Base-by-base conservation (phyloP, 1,140 invertebrate species). In the Saccostrea glomerata region DNA sequence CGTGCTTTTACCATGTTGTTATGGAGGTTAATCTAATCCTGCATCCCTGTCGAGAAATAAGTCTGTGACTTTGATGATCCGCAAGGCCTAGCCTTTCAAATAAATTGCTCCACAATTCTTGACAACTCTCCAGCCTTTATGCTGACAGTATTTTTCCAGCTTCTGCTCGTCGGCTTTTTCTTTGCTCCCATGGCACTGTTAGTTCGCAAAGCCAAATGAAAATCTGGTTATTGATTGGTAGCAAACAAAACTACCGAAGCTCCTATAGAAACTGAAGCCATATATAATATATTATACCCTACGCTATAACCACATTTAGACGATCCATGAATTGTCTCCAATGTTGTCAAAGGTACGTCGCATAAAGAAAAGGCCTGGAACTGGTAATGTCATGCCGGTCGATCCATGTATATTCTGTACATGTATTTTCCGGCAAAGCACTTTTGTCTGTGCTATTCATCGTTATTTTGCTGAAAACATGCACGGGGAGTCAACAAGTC, bases 151-250 rank as follows among this genome's bases (percentile, higher is more conserved):
- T 73, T 30, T 36, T 73, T 17, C 1, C 60, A 23, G 25, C 15
- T 83, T 88, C 40, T 5, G 55, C 23, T 4, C 36, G n/a, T n/a
- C 82, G 47, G 7, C 58, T 20, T 25, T 9, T 60, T 85, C 13
- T 77, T n/a, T 77, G 60, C 17, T 88, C 40, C 87, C 87, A 85
- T 6, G 63, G 47, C 13, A 77, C 66, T 54, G 66, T 58, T 11
- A 84, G 82, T 40, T 88, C 84, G 54, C 63, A 85, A 23, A 30
- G 77, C 63, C 83, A 85, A 6, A 88, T 30, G 17, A 55, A 17
- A 47, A 58, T 85, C 25, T 85, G 36, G 47, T 20, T 23, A 56
- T 20, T 88, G 40, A 55, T 36, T 40, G 63, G 12, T 54, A 88
- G 36, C 83, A 47, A 47, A 6, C 47, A 47, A 47, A 47, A 47